Evolutionary conservation across 1,140 invertebrate genomes (phyloP), one percentile per base, ranked within the genome.

Genomic region (Coboldia fuscipes): DNA sequence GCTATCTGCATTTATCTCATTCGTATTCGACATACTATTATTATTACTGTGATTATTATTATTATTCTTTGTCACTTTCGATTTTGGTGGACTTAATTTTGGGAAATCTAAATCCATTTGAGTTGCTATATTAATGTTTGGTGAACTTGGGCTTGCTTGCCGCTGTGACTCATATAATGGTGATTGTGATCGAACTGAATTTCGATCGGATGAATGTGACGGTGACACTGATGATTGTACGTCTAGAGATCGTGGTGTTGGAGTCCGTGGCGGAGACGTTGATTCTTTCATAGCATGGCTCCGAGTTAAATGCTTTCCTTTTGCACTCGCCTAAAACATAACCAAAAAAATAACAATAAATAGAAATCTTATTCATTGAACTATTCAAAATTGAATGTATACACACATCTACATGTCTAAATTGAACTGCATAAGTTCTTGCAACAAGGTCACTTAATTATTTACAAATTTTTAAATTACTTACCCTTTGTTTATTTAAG

Each of bases 231-330:
- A 31, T 43, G 37, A 44, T 44, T 39, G 32, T 9, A 37, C 39
- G 19, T 34, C 16, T 44, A 48, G 40, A 44, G 54, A 37, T 31
- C 55, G 56, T 43, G 62, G 65, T 37, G 62, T 68, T 34, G 68
- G 62, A 42, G 76, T 72, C 41, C 77, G 69, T 23, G 80, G 81
- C 12, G 83, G 81, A 17, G 81, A 86, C 34, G 77, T 70, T 39
- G 81, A 75, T 58, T 88, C 84, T 47, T 78, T 68, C 60, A 89
- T 78, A 38, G 84, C 84, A 65, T 85, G 79, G 45, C 82, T 86
- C 47, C 84, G 68, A 17, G 83, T 78, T 41, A 88, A 60, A 48
- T 83, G 65, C 61, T 86, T 85, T 35, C 75, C 66, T 63, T 82
- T 82, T 51, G 68, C 68, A 48, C 68, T 78, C 41, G 60, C 47